Conservation (phyloP, 2,797 vertebrate species). For the Antennarius maculatus region DNA sequence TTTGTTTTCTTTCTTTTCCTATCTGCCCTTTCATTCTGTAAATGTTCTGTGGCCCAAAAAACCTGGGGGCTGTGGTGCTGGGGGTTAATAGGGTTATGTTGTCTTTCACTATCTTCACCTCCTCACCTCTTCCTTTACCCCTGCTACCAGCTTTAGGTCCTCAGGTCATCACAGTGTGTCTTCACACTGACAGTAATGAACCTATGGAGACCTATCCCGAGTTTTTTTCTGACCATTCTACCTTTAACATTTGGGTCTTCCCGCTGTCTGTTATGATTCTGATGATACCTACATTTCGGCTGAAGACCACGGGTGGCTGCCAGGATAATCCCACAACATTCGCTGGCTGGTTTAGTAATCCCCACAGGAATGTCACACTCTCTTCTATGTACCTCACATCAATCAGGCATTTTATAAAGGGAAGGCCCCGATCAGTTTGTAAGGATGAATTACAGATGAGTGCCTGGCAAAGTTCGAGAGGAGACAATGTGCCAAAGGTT, state of each 20-base stretch:
- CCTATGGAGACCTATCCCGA: constrained; percentile 18
- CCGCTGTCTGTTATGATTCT: constrained; percentile 49
- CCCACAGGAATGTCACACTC: constrained; percentile 70
- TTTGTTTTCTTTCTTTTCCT: constrained; percentile 24
- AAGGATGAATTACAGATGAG: constrained; percentile 41
- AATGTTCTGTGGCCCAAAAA: constrained; percentile 42
- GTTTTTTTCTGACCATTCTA: constrained; percentile 54
- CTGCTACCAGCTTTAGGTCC: constrained; percentile 63
- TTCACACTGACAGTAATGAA: constrained; percentile 57
- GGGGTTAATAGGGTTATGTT: constrained; percentile 58
- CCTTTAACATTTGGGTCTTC: constrained; percentile 60
- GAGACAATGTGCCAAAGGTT: constrained; percentile 2
- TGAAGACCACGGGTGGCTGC: constrained; percentile 57
- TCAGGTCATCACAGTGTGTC: constrained; percentile 62
- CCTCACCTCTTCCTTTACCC: constrained; percentile 44
- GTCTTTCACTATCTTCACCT: constrained; percentile 42
- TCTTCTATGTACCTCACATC: constrained; percentile 32
- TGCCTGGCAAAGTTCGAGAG: constrained; percentile 4
- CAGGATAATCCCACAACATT: constrained; percentile 65
- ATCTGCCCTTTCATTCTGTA: constrained; percentile 42
- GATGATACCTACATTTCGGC: constrained; percentile 67
- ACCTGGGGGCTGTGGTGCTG: constrained; percentile 40
- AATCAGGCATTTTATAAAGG: constrained; percentile 30
- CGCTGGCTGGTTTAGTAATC: constrained; percentile 63
- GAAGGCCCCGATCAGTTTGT: constrained; percentile 19